Conservation (phyloP, 1,140 invertebrate genomes). For the Eumaeus atala region DNA sequence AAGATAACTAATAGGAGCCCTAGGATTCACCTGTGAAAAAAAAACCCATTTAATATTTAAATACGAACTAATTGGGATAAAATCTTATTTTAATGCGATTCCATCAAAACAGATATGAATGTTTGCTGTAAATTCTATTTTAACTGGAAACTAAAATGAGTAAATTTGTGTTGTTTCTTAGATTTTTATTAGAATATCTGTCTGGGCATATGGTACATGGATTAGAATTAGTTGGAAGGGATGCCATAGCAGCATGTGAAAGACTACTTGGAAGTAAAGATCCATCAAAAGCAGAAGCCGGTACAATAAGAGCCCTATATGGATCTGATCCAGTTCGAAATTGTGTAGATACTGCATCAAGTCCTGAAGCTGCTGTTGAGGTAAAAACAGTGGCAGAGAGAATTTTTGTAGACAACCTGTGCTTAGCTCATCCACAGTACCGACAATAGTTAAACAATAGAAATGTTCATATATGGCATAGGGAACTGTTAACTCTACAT, state of each 20-base stretch:
- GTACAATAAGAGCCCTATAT: conserved; percentile 81
- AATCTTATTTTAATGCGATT: not conserved
- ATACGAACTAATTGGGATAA: too few species aligned
- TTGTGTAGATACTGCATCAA: conserved; percentile 82
- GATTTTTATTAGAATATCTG: conserved; percentile 77
- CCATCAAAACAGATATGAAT: too few species aligned
- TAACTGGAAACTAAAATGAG: not conserved
- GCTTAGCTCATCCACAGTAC: too few species aligned
- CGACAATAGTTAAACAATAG: too few species aligned
- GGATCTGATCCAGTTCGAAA: conserved; percentile 83
- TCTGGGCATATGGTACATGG: conserved; percentile 82
- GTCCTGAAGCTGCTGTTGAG: conserved; percentile 73
- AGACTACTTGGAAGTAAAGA: conserved; percentile 81
- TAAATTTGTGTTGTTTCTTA: conserved; percentile 33
- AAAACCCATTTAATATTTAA: too few species aligned
- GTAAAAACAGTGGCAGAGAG: conserved; percentile 31
- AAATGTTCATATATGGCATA: too few species aligned
- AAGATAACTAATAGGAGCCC: too few species aligned
- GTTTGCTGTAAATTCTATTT: not conserved
- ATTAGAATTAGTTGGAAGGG: conserved; percentile 84
- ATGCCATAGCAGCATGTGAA: conserved; percentile 78
- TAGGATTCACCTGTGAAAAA: too few species aligned
- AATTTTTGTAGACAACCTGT: too few species aligned
- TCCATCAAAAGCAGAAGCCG: conserved; percentile 78
- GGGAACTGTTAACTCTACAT: too few species aligned